Percentiles rank a stretch among this genome's conserved stretches.
These are phyloP conservation scores for Meliscaeva auricollis DNA, from an alignment of 2,888 invertebrate genomes.

Conservation along the genomic window DNA sequence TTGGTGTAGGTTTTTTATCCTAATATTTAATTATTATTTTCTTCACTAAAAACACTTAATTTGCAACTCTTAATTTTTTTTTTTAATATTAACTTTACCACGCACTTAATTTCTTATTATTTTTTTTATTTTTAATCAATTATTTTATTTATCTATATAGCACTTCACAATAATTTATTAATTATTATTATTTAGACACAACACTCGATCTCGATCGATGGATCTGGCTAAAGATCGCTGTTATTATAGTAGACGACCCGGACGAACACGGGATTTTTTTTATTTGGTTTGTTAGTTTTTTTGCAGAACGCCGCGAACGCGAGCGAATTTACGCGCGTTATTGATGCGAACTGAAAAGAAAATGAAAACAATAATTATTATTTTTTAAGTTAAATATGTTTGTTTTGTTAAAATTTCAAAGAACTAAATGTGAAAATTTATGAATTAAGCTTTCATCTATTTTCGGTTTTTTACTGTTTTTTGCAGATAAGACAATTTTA, in stretches of 20 bases:
- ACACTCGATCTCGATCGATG: slow-evolving; percentile 65
- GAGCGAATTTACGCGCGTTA: slow-evolving; percentile 68
- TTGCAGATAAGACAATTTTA: too few relatives aligned
- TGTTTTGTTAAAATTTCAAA: not conserved
- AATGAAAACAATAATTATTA: not conserved
- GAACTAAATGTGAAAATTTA: not conserved
- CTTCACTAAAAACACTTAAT: slow-evolving; percentile 46
- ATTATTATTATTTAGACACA: slow-evolving; percentile 26
- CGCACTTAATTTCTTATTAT: slow-evolving; percentile 20
- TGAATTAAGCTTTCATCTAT: not conserved
- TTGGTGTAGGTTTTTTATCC: slow-evolving; percentile 11
- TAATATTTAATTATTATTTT: slow-evolving; percentile 11
- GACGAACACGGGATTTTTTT: slow-evolving; percentile 48
- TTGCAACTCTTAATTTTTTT: slow-evolving; percentile 24
- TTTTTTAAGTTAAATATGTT: not conserved
- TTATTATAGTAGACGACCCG: slow-evolving; percentile 28
- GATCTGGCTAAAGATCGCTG: slow-evolving; percentile 62
- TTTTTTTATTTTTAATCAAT: slow-evolving; percentile 29
- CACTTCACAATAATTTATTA: slow-evolving; percentile 53
- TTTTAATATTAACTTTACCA: slow-evolving; percentile 19
- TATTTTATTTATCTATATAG: slow-evolving; percentile 49
- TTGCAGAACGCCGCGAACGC: slow-evolving; percentile 66
- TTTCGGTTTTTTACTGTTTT: too few relatives aligned
- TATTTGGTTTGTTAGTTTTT: not conserved
- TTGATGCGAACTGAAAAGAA: slow-evolving; percentile 63